Evolutionary conservation across 2,888 invertebrate genomes (phyloP).

Genomic region (Chloroclysta siterata): DNA sequence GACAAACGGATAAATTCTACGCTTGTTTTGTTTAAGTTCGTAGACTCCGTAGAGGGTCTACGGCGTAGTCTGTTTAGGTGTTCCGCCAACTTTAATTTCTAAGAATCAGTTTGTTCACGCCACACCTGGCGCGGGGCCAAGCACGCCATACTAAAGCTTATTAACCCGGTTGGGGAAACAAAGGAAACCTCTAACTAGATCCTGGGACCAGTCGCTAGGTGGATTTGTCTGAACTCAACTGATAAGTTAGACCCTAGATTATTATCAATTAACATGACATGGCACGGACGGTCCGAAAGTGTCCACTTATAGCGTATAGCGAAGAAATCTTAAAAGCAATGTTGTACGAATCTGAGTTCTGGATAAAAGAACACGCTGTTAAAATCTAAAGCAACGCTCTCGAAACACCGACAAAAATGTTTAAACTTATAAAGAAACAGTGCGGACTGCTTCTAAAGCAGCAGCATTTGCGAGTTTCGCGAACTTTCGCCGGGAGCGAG

Average conservation of each 20-base stretch:
- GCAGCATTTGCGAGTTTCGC: conserved; percentile 18
- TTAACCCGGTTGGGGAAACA: conserved; percentile 28
- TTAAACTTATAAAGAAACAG: conserved; percentile 31
- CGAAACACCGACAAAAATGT: conserved; percentile 33
- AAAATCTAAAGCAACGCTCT: conserved; percentile 24
- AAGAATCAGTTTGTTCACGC: conserved; percentile 14
- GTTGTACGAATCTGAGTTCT: conserved; percentile 3
- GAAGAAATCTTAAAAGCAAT: not conserved
- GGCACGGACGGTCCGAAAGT: no score
- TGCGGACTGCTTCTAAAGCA: conserved; percentile 27
- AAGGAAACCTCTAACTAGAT: conserved; percentile 28
- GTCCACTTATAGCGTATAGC: no score
- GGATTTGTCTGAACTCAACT: conserved; percentile 20
- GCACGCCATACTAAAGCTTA: conserved; percentile 25
- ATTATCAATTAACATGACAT: no score
- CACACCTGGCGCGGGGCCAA: conserved; percentile 35
- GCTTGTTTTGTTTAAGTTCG: conserved; percentile 3
- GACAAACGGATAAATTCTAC: conserved; percentile 1
- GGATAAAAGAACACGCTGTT: conserved; percentile 9
- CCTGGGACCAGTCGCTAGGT: conserved; percentile 10
- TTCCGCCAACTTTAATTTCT: conserved; percentile 21
- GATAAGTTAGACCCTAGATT: not conserved
- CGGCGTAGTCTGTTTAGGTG: conserved; percentile 8
- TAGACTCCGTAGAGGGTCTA: conserved; percentile 11
- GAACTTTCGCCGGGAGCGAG: conserved; percentile 31